A percentile compares a stretch with the other conserved stretches of the same genome.
Evolutionary conservation across 2,888 invertebrate species (phyloP).

Genomic region (Coleophora deauratella): DNA sequence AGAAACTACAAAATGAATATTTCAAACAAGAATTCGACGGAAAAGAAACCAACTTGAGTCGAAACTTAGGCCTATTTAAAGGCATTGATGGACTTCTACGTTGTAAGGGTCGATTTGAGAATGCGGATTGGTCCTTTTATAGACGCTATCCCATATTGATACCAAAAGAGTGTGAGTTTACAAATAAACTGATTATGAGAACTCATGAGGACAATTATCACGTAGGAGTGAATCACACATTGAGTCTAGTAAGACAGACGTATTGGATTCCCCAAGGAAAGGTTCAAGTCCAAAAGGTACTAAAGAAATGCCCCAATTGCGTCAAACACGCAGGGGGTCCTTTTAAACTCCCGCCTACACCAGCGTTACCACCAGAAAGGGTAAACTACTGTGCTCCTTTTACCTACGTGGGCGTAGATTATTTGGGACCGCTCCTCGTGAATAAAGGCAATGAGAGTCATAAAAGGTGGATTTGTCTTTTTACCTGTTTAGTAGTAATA

Average conservation of each 20-base stretch:
- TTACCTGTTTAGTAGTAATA: constrained; percentile 13
- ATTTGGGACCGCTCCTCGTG: constrained; percentile 3
- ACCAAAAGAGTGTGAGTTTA: constrained; percentile 5
- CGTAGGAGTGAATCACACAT: constrained; percentile 7
- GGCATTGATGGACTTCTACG: too few relatives aligned
- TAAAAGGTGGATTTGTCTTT: constrained; percentile 14
- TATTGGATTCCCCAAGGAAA: constrained; percentile 9
- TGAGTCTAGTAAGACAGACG: not conserved
- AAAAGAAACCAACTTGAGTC: too few relatives aligned
- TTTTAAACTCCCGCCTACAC: constrained; percentile 6
- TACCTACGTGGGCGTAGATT: constrained; percentile 7
- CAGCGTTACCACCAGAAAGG: constrained; percentile 10
- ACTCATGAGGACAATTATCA: constrained; percentile 10
- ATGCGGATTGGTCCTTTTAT: constrained; percentile 6
- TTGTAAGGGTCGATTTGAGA: too few relatives aligned
- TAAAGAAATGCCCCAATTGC: constrained; percentile 7
- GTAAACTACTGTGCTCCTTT: constrained; percentile 6
- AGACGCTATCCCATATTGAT: constrained; percentile 8
- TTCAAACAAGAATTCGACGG: too few relatives aligned
- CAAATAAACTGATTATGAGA: not conserved
- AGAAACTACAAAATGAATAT: too few relatives aligned
- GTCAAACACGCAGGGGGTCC: constrained; percentile 12
- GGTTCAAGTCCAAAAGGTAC: constrained; percentile 4
- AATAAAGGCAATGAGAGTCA: not conserved
- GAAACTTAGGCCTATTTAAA: too few relatives aligned